These are phyloP conservation scores for Brachyhypopomus gauderio DNA, from an alignment of 2,113 vertebrate genomes.

Conservation along the genomic window DNA sequence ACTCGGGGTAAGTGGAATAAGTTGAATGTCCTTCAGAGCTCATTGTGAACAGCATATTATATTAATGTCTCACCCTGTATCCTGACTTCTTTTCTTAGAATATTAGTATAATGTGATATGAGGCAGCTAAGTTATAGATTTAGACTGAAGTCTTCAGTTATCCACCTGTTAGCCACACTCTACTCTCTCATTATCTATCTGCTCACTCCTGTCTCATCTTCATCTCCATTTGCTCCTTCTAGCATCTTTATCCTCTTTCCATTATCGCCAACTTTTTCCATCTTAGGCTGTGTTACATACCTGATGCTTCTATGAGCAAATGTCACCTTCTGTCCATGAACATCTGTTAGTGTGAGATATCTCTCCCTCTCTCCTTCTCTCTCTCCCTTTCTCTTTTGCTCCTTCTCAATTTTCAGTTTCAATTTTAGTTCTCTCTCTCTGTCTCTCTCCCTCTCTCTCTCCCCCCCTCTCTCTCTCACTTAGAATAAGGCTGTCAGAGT, in stretches of 20 bases:
- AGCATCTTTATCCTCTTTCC: not conserved
- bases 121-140: too few relatives aligned
- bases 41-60: too few relatives aligned
- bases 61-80: too few relatives aligned
- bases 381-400: not conserved
- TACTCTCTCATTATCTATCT: not conserved
- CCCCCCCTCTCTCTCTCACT: not conserved
- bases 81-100: too few relatives aligned
- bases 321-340: not conserved
- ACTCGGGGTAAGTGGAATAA: too few relatives aligned
- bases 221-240: not conserved
- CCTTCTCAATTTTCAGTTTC: too few relatives aligned
- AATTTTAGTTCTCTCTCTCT: not conserved
- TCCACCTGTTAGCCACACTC: too few relatives aligned
- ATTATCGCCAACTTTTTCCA: conserved; percentile 1
- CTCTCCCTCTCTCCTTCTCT: not conserved
- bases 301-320: not conserved
- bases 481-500: conserved; percentile 34
- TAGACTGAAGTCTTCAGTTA: too few relatives aligned
- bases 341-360: not conserved
- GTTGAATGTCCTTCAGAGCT: too few relatives aligned
- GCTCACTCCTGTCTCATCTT: not conserved
- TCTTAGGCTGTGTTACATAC: not conserved
- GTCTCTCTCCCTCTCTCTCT: not conserved
- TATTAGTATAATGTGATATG: too few relatives aligned